Base-by-base conservation (phyloP, 2,888 invertebrate species). In the Biston stratarius region DNA sequence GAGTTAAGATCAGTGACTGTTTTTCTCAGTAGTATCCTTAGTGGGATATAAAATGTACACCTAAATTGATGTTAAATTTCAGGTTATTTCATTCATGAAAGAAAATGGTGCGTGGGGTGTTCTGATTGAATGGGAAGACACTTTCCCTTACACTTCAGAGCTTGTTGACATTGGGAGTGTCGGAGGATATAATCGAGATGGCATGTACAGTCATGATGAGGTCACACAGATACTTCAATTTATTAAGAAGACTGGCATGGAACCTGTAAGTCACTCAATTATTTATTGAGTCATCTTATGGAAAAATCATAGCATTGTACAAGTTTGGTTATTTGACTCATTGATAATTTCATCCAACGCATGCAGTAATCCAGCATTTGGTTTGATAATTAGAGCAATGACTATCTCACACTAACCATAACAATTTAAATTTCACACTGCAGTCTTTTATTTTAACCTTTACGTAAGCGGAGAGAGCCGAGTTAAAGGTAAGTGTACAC, bases 51-150 rank as follows among this genome's bases (percentile, higher is more conserved):
- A 38, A 38, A 38, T 38, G 38, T 24, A 24, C 24, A 24, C 24
- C 24, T 24, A 38, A 38, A 38, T 38, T 8, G 8, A 6, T 38
- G 38, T 42, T 5, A 42, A 12, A 47, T 51, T 77, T 8, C 55
- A 89, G 92, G 82, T 92, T 0, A 69, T 92, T 0, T 60, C 76
- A 6, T 69, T 72, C 38, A 79, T 84, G 6, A 90, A 90, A 63
- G 89, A 95, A 83, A 95, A 96, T 94, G 97, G 97, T 33, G 97
- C 96, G 0, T 98, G 97, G 0, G 98, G 98, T 0, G 86, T 98
- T 24, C 91, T 98, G 11, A 79, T 98, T 49, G 98, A 98, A 90
- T 98, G 98, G 97, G 98, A 98, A 83, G 98, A 98, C 81, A 97
- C 97, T 71, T 98, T 98, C 88, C 98, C 98, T 0, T 98, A 97